Base-by-base conservation (phyloP, 1,140 invertebrate genomes). In the Eubasilissa regina region DNA sequence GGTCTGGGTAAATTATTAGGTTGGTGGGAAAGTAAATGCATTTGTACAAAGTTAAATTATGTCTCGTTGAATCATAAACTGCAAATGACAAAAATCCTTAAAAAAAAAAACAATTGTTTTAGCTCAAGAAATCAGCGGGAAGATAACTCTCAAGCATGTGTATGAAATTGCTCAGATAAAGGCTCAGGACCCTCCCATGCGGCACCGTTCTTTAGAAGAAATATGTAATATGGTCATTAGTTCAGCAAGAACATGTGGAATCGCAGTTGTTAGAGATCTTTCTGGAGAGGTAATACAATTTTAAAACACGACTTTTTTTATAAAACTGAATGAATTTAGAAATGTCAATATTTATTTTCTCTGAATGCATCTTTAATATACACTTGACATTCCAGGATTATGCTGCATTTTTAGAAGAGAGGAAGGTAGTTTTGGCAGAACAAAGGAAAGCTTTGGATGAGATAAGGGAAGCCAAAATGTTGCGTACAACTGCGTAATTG, bases 111-210 rank as follows among this genome's bases (percentile, higher is more conserved):
- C n/a, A n/a, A n/a, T 60, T 66, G 43, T 73, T 80, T 90, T 90
- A 95, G 95, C 90, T 12, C 89, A 90, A 82, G 97, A 99, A 89
- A 88, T 94, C 15, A 91, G 93, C 84, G 98, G 98, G 0, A 98
- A 95, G 90, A 92, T 99, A 66, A 97, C 97, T 1, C 85, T 98
- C 0, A 99, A 99, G 87, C 98, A 99, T 89, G 87, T 99, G 44
- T 99, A 99, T 89, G 98, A 99, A 93, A 99, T 99, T 85, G 98
- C 98, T 0, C 92, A 94, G 88, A 96, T 99, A 3, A 99, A 99
- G 89, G 90, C 92, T 13, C 86, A 95, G 87, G 98, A 99, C 90
- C 94, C 95, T 25, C 87, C 92, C 11, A 78, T 89, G 17, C 85
- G 89, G 74, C 87, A 86, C 85, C 87, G 84, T 75, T 75, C 92